Conservation (phyloP, 2,888 invertebrate species). For the Zhuqinia jingwanae region DNA sequence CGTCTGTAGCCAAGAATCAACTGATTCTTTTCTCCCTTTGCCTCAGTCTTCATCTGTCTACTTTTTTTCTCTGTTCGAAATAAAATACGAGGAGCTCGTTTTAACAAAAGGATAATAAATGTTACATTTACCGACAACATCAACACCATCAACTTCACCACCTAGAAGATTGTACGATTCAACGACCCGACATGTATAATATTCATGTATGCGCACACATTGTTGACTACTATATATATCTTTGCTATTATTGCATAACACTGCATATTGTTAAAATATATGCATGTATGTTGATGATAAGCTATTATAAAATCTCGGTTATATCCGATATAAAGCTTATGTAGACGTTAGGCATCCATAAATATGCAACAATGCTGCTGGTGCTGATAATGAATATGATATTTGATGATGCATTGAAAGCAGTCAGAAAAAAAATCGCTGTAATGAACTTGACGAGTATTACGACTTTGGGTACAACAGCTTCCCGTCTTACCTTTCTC, state of each 20-base stretch:
- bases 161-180: not conserved
- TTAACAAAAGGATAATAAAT: not conserved
- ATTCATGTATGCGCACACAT: constrained; percentile 7
- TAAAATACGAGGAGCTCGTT: not conserved
- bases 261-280: too few relatives aligned
- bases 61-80: not conserved
- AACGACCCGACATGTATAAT: constrained; percentile 10
- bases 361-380: not conserved
- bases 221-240: too few relatives aligned
- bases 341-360: too few relatives aligned
- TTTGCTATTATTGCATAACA: too few relatives aligned
- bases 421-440: not conserved
- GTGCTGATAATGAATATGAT: constrained; percentile 5
- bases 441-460: constrained; percentile 17
- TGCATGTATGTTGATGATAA: too few relatives aligned
- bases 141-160: not conserved
- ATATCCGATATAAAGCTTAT: too few relatives aligned
- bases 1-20: constrained; percentile 45
- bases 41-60: constrained; percentile 11
- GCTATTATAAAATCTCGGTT: too few relatives aligned
- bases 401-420: constrained; percentile 8
- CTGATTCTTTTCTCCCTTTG: constrained; percentile 31
- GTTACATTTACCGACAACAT: not conserved
- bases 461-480: not conserved
- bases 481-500: constrained; percentile 22